Percentiles rank a stretch among this genome's conserved stretches.
These are phyloP conservation scores for Cryptoblepharus egeriae DNA, from an alignment of 2,797 vertebrate species.

Conservation along the genomic window DNA sequence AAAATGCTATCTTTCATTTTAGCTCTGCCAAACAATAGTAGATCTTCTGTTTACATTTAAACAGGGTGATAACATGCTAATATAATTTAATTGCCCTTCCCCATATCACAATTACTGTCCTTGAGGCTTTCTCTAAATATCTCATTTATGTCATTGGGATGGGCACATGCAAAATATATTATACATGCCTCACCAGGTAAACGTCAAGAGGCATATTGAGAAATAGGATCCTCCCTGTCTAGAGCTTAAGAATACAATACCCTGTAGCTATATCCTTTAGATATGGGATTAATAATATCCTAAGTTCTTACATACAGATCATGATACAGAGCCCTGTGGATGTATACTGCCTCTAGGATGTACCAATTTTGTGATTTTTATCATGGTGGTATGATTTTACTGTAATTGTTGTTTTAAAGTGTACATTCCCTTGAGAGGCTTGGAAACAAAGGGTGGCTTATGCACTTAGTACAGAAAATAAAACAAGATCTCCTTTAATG, in stretches of 20 bases:
- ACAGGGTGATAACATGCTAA: neutral
- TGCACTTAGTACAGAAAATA: neutral
- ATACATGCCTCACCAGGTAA: conserved; percentile 17
- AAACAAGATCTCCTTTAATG: too few species aligned
- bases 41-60: conserved; percentile 1
- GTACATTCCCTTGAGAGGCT: too few species aligned
- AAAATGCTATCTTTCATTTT: neutral
- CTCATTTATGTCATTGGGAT: conserved; percentile 11
- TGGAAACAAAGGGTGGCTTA: neutral
- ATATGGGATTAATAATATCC: neutral
- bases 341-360: neutral
- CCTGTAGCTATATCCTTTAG: neutral
- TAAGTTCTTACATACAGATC: neutral
- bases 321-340: neutral
- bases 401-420: too few species aligned
- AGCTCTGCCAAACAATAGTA: neutral
- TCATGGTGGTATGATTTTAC: too few species aligned
- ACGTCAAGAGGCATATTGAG: neutral
- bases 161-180: conserved; percentile 2
- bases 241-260: neutral
- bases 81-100: conserved; percentile 21
- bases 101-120: conserved; percentile 8
- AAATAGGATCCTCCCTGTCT: conserved; percentile 24
- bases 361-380: too few species aligned
- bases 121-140: conserved; percentile 23